Percentiles rank a stretch among this genome's conserved stretches.
These are phyloP conservation scores for Enchytraeus crypticus DNA, from an alignment of 2,888 invertebrate genomes.

Conservation along the genomic window DNA sequence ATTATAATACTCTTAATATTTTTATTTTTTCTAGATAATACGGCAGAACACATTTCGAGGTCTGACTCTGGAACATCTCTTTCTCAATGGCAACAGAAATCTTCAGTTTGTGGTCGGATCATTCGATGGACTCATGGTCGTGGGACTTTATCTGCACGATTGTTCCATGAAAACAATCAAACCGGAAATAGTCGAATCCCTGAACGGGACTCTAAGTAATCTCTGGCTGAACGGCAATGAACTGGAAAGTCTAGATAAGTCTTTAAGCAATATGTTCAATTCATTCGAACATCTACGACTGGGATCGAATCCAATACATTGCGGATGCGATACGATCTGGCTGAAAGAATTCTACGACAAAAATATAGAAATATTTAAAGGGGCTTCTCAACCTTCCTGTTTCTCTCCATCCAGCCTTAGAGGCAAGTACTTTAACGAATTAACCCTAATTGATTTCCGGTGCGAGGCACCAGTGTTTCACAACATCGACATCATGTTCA, in stretches of 20 bases:
- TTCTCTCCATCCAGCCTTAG: conserved; percentile 34
- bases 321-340: conserved; percentile 46
- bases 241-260: conserved; percentile 36
- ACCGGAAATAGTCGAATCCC: conserved; percentile 36
- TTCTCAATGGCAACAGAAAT: conserved; percentile 43
- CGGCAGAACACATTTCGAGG: conserved; percentile 43
- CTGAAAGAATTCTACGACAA: conserved; percentile 37
- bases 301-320: conserved; percentile 44
- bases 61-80: conserved; percentile 40
- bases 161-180: conserved; percentile 38
- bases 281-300: conserved; percentile 39
- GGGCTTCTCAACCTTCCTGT: conserved; percentile 36
- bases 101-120: conserved; percentile 35
- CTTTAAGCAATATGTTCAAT: conserved; percentile 37
- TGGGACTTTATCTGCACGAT: conserved; percentile 43
- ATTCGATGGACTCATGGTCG: conserved; percentile 38
- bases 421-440: conserved; percentile 34
- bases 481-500: conserved; percentile 43
- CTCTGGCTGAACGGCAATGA: conserved; percentile 45
- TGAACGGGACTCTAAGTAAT: conserved; percentile 39
- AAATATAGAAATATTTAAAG: conserved; percentile 30
- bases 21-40: conserved; percentile 28
- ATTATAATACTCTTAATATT: too few species aligned
- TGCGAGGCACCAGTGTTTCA: conserved; percentile 43
- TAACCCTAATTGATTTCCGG: conserved; percentile 36